Evolutionary conservation across 1,140 invertebrate species (phyloP).

Genomic region (Maconellicoccus hirsutus): DNA sequence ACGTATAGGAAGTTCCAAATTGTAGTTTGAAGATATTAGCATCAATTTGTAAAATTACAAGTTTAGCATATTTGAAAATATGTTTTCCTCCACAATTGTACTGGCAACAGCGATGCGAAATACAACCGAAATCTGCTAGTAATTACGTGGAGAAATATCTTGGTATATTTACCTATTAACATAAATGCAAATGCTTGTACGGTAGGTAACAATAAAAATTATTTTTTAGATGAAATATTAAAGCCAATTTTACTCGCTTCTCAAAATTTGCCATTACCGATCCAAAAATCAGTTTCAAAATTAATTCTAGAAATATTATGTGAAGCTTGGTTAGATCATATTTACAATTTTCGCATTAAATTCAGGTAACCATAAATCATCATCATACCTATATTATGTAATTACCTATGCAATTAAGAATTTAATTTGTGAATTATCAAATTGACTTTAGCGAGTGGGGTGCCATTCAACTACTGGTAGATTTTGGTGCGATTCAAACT

Average conservation of each 20-base stretch:
- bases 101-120: slow-evolving; percentile 42
- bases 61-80: slow-evolving; percentile 61
- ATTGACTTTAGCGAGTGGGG: slow-evolving; percentile 44
- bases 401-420: no score
- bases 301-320: slow-evolving; percentile 67
- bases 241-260: slow-evolving; percentile 58
- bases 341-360: slow-evolving; percentile 64
- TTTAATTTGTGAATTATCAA: no score
- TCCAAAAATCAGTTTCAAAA: slow-evolving; percentile 54
- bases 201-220: not conserved
- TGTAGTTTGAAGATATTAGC: slow-evolving; percentile 55
- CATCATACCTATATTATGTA: not conserved
- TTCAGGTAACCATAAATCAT: slow-evolving; percentile 47
- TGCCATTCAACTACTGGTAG: slow-evolving; percentile 53
- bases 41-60: slow-evolving; percentile 53
- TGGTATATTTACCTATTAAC: slow-evolving; percentile 38
- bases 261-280: slow-evolving; percentile 34
- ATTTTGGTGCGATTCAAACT: slow-evolving; percentile 58
- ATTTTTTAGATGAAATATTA: slow-evolving; percentile 54
- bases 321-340: slow-evolving; percentile 72
- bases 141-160: slow-evolving; percentile 50
- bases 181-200: not conserved
- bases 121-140: slow-evolving; percentile 37
- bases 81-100: slow-evolving; percentile 54
- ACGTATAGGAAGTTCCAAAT: slow-evolving; percentile 46